These are phyloP conservation scores for Enteromius fasciolatus DNA, from an alignment of 2,797 vertebrate genomes.

Conservation along the genomic window DNA sequence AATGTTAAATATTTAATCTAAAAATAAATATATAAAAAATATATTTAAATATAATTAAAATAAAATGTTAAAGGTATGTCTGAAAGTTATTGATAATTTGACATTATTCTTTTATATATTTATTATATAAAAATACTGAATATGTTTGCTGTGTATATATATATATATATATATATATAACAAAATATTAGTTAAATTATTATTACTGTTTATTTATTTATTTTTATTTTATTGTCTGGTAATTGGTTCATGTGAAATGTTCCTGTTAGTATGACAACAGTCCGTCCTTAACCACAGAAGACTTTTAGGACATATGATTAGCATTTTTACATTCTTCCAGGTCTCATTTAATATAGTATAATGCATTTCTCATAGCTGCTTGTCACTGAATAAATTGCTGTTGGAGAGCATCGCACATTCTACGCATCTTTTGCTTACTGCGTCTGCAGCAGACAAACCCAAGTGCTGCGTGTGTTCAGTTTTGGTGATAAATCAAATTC, in stretches of 20 bases:
- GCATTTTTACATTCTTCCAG: neutral
- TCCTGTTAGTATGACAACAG: neutral
- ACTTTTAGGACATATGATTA: no score
- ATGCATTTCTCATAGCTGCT: constrained; percentile 5
- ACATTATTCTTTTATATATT: neutral
- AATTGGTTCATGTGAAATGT: neutral
- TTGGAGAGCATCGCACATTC: neutral
- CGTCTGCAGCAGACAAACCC: neutral
- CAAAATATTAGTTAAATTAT: neutral
- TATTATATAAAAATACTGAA: neutral
- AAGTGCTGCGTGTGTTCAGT: neutral
- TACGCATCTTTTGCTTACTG: neutral
- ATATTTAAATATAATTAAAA: neutral
- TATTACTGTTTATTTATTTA: neutral
- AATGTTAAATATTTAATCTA: neutral
- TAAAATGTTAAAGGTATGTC: neutral
- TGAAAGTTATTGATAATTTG: neutral
- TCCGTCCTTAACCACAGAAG: neutral
- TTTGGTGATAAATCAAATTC: constrained; percentile 19
- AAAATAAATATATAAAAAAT: no score
- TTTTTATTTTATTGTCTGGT: neutral
- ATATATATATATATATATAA: neutral
- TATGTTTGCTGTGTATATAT: neutral
- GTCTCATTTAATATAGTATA: constrained; percentile 7
- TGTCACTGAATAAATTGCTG: constrained; percentile 12